Percentiles rank a stretch among this genome's conserved stretches.
These are phyloP conservation scores for Arge pagana DNA, from an alignment of 2,888 invertebrate species.

Conservation along the genomic window DNA sequence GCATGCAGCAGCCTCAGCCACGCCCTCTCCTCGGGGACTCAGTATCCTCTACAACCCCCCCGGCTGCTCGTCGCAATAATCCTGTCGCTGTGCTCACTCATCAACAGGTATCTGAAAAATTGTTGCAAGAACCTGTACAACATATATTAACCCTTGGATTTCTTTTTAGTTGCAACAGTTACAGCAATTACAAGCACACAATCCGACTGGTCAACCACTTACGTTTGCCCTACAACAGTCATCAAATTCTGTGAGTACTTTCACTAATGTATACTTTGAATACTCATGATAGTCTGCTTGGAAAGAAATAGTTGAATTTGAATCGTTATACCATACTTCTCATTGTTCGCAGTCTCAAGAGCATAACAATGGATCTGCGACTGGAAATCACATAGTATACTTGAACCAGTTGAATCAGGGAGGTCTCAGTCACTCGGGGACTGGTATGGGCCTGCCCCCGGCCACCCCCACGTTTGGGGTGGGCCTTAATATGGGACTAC, in stretches of 20 bases:
- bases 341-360: slow-evolving; percentile 48
- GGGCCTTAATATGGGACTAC: slow-evolving; percentile 58
- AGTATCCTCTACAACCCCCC: slow-evolving; percentile 59
- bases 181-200: slow-evolving; percentile 54
- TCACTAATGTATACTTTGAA: no score
- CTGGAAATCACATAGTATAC: slow-evolving; percentile 57
- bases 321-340: neutral
- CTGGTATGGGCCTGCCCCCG: slow-evolving; percentile 58
- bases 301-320: no score
- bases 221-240: slow-evolving; percentile 56
- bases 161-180: slow-evolving; percentile 51
- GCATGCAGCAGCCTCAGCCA: slow-evolving; percentile 60
- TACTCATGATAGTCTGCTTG: neutral
- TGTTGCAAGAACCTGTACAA: no score
- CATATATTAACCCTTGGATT: slow-evolving; percentile 16
- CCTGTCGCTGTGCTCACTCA: slow-evolving; percentile 56
- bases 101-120: slow-evolving; percentile 47
- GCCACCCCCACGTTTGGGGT: slow-evolving; percentile 59
- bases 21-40: slow-evolving; percentile 60
- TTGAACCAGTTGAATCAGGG: slow-evolving; percentile 56
- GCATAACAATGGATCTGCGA: slow-evolving; percentile 52
- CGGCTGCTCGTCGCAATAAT: slow-evolving; percentile 54
- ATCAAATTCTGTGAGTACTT: slow-evolving; percentile 48
- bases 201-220: slow-evolving; percentile 51
- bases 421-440: slow-evolving; percentile 55